Base-by-base conservation (phyloP, 1,140 invertebrate genomes). In the Ericerus pela region DNA sequence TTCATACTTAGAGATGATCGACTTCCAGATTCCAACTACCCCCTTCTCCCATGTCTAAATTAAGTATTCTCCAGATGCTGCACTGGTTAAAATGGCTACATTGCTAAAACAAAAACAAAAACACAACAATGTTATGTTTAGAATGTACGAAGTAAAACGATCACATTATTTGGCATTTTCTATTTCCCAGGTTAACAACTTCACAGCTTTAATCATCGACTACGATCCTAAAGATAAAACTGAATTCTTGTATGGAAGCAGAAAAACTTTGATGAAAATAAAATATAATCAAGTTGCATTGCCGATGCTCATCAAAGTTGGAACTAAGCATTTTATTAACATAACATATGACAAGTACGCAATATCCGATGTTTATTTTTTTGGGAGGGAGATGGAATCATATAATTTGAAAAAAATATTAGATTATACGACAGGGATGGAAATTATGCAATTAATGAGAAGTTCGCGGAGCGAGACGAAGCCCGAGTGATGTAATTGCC, bases 161-260 rank as follows among this genome's bases (percentile, higher is more conserved):
- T n/a, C n/a, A n/a, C n/a, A n/a, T n/a, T n/a, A n/a, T n/a, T n/a
- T n/a, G n/a, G n/a, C n/a, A n/a, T n/a, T n/a, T n/a, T n/a, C 28
- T 2, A 18, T 24, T 52, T 28, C 36, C 31, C 37, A 68, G 70
- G 85, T 91, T 2, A 93, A 92, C 64, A 79, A 82, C 54, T 80
- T 81, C 12, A 75, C 83, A 59, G 78, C 94, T 0, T 73, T 96
- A 24, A 85, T 86, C 1, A 81, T 95, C 31, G 88, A 95, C 68
- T 94, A 91, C 66, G 88, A 95, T 66, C 84, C 92, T 64, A 84
- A 83, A 41, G 82, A 81, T 27, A 86, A 87, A 52, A 79, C 81
- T 29, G 88, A 95, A 70, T 90, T 84, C 0, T 85, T 96, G 63
- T 89, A 87, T 61, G 89, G 94, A 67, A 79, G 82, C 62, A 47